These are phyloP conservation scores for Protomyctophum bolini DNA, from an alignment of 2,113 vertebrate genomes.

Conservation along the genomic window DNA sequence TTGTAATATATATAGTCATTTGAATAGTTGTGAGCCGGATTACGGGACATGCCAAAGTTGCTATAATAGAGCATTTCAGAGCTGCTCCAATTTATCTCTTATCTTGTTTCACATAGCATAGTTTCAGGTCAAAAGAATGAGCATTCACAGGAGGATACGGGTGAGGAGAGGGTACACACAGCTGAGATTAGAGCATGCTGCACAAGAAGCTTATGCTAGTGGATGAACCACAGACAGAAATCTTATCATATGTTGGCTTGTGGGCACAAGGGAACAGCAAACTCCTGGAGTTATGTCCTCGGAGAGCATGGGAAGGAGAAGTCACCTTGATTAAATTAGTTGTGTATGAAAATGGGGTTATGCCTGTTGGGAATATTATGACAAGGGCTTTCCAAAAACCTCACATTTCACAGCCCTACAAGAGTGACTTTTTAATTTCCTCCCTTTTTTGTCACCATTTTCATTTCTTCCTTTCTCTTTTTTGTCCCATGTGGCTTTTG, in stretches of 20 bases:
- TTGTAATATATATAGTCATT: too few species aligned
- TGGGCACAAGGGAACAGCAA: conserved; percentile 64
- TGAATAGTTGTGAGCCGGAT: too few species aligned
- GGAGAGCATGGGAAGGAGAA: conserved; percentile 62
- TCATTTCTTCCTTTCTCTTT: conserved; percentile 51
- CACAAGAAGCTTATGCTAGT: conserved; percentile 31
- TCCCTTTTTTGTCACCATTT: conserved; percentile 54
- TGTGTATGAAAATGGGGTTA: conserved; percentile 77
- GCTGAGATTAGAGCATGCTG: conserved; percentile 44
- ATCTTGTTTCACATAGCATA: conserved; percentile 24
- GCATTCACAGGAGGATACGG: conserved; percentile 35
- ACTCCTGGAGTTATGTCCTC: conserved; percentile 58
- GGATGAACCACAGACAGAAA: conserved; percentile 62
- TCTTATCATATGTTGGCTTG: conserved; percentile 69
- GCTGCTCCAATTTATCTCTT: neutral
- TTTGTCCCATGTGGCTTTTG: conserved; percentile 62
- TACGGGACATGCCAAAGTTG: neutral
- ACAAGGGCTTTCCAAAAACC: conserved; percentile 70
- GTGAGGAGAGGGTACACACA: conserved; percentile 42
- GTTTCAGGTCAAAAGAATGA: conserved; percentile 55
- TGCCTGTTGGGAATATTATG: conserved; percentile 66
- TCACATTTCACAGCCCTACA: conserved; percentile 52
- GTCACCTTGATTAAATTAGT: conserved; percentile 80
- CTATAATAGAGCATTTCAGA: conserved; percentile 1
- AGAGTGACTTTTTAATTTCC: conserved; percentile 70